Base-by-base conservation (phyloP, 1,140 invertebrate genomes). In the Pseudomyrmex cubaensis region DNA sequence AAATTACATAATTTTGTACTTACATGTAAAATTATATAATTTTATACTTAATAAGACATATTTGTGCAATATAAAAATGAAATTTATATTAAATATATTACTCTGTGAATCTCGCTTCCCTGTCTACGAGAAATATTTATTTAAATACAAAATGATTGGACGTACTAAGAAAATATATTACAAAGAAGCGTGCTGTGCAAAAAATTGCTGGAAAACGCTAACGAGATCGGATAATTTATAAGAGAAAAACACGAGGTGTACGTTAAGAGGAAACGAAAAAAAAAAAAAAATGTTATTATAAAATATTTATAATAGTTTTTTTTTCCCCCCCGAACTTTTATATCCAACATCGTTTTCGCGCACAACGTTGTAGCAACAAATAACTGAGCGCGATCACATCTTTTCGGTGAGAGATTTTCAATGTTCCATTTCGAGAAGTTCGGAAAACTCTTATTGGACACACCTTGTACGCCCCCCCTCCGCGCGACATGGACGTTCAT, bases 361-460 rank as follows among this genome's bases (percentile, higher is more conserved):
- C 35, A 35, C 35, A 35, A 35, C 35, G 5, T 35, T 35, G 35
- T 67, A 22, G 25, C 50, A 67, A 78, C 69, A 50, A 57, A 70
- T 70, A 67, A 56, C 17, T 56, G 63, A 12, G 63, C 35, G 4
- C 35, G 44, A 25, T 67, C 69, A 44, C 63, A 67, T 69, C 57
- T 15, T 44, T 70, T 69, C 52, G 25, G 35, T n/a, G 52, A 69
- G 44, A 69, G 64, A 69, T 59, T 78, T 78, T 48, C 64, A 22
- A 69, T 70, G 64, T 78, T 57, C 44, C 35, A 57, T 46, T 13
- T 8, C 54, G 35, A 46, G 9, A 69, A 78, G 63, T 59, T 20
- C 64, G 22, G 52, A 78, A 69, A 69, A 57, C 76, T 70, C 69
- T 78, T 78, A 78, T 78, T 78, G 64, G 64, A 54, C 63, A 78